phyloP scores from a whole-genome alignment of 2,797 vertebrate species.

The Brotula barbata region DNA sequence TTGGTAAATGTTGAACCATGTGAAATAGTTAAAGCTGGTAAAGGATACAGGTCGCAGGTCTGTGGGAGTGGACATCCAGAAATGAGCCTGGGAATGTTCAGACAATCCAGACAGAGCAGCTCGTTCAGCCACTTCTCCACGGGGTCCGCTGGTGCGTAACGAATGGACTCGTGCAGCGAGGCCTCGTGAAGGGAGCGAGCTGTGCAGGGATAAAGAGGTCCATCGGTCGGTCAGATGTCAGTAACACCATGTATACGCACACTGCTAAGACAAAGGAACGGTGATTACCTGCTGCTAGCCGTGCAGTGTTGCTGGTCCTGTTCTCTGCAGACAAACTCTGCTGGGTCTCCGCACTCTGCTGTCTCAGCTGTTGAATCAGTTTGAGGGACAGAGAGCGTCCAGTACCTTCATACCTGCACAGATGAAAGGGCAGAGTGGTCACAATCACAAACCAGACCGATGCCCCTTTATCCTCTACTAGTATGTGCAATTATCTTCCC shows the following conservation, averaged over 20 bases:
- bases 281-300: slow-evolving; percentile 85
- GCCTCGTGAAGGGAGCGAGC: slow-evolving; percentile 90
- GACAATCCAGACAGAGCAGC: slow-evolving; percentile 92
- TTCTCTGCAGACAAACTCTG: slow-evolving; percentile 90
- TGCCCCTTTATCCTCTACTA: too few relatives aligned
- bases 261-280: too few relatives aligned
- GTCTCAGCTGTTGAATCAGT: slow-evolving; percentile 94
- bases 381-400: slow-evolving; percentile 97
- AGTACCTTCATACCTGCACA: slow-evolving; percentile 91
- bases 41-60: slow-evolving; percentile 95
- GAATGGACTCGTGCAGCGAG: slow-evolving; percentile 96
- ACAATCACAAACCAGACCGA: too few relatives aligned
- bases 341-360: slow-evolving; percentile 92
- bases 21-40: not conserved
- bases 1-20: too few relatives aligned
- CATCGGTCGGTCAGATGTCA: not conserved
- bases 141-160: slow-evolving; percentile 89
- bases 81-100: slow-evolving; percentile 90
- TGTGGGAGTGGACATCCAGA: slow-evolving; percentile 94
- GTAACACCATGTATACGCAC: not conserved
- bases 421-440: not conserved
- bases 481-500: too few relatives aligned
- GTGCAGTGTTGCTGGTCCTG: slow-evolving; percentile 81
- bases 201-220: slow-evolving; percentile 42
- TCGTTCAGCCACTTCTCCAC: slow-evolving; percentile 98